These are phyloP conservation scores for Echinometra lucunter DNA, from an alignment of 53 echinoderm and acorn worm species.

Conservation along the genomic window DNA sequence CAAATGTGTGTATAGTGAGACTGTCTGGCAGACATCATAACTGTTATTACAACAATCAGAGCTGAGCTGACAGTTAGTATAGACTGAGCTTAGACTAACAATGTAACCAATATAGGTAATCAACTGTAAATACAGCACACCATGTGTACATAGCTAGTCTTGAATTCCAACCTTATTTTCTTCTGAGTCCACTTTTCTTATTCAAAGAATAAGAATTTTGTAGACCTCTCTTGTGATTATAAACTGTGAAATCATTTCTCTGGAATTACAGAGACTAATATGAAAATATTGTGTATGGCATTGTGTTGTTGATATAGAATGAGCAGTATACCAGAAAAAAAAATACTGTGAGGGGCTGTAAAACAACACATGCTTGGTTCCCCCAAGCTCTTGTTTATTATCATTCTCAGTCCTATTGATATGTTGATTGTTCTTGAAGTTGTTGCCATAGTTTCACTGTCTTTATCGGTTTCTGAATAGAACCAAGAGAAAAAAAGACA, in stretches of 20 bases:
- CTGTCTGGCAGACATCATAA: conserved; percentile 54
- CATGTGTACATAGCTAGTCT: conserved; percentile 38
- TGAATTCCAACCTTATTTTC: background rate
- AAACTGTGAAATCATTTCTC: background rate
- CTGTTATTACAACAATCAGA: conserved; percentile 53
- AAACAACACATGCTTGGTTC: background rate
- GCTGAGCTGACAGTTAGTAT: background rate
- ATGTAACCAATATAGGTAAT: conserved; percentile 54
- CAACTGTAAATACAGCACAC: conserved; percentile 30
- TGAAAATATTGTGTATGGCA: background rate
- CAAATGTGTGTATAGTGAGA: background rate
- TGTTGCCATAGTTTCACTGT: background rate
- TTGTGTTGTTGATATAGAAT: too few species aligned
- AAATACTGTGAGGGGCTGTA: too few species aligned
- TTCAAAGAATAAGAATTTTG: background rate
- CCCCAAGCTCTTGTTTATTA: background rate
- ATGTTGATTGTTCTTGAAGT: background rate
- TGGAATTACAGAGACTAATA: background rate
- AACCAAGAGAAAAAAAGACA: background rate
- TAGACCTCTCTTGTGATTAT: background rate
- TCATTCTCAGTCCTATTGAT: background rate
- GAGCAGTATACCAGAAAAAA: too few species aligned
- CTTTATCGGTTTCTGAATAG: background rate
- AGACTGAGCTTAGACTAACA: conserved; percentile 41
- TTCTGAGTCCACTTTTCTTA: background rate